Conservation (phyloP, 2,797 vertebrate species). For the Takifugu ocellatus region DNA sequence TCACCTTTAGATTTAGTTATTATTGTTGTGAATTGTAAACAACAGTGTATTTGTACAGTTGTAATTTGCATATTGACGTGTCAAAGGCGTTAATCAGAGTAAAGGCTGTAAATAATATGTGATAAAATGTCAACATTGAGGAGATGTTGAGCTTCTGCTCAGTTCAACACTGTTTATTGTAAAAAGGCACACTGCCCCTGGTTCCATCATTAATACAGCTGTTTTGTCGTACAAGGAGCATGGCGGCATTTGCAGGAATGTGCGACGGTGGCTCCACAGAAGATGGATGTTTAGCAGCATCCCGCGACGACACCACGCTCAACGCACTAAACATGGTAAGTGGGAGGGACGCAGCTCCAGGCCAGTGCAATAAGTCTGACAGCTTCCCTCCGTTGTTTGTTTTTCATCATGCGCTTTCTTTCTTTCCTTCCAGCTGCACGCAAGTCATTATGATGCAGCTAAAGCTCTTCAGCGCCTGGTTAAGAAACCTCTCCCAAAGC, state of each 20-base stretch:
- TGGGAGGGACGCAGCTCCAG: too few relatives aligned
- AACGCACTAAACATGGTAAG: conserved; percentile 94
- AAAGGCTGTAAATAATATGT: too few relatives aligned
- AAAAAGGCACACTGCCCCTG: neutral
- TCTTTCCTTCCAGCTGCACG: conserved; percentile 82
- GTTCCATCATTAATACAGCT: neutral
- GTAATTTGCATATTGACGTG: too few relatives aligned
- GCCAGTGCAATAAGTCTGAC: too few relatives aligned
- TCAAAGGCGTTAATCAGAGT: too few relatives aligned
- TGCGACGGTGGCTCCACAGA: conserved; percentile 98
- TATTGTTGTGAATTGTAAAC: too few relatives aligned
- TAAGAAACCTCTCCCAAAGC: conserved; percentile 97
- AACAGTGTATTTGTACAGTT: too few relatives aligned
- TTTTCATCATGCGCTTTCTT: neutral
- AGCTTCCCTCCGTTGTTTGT: too few relatives aligned
- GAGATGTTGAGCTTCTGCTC: too few relatives aligned
- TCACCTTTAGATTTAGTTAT: too few relatives aligned
- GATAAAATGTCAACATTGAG: too few relatives aligned
- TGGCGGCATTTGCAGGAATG: conserved; percentile 99
- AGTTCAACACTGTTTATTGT: neutral
- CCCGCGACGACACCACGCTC: conserved; percentile 96
- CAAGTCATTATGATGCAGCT: conserved; percentile 94
- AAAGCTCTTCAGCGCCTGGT: conserved; percentile 98
- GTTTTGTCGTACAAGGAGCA: conserved; percentile 82
- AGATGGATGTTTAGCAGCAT: conserved; percentile 95